Conservation (phyloP, 92 coral and sea anemone genomes). For the Zoanthus solanderi region DNA sequence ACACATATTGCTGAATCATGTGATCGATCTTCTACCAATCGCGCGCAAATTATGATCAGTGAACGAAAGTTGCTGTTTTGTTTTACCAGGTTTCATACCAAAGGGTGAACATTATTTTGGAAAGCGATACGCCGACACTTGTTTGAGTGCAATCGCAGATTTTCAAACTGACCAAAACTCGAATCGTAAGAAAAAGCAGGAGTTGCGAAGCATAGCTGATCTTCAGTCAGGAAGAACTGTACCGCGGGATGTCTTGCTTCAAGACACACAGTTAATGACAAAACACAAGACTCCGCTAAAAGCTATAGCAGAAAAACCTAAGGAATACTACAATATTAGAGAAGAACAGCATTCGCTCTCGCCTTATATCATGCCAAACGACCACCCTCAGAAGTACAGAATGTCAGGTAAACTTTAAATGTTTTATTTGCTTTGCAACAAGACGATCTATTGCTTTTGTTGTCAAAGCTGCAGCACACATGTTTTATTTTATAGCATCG, state of each 20-base stretch:
- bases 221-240: constrained; percentile 84
- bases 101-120: constrained; percentile 96
- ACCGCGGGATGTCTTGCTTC: constrained; percentile 71
- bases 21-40: too few species aligned
- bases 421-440: too few species aligned
- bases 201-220: constrained; percentile 85
- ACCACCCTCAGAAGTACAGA: constrained; percentile 86
- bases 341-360: constrained; percentile 95
- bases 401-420: constrained; percentile 71
- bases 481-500: too few species aligned
- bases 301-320: constrained; percentile 71
- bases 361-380: constrained; percentile 83
- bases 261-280: constrained; percentile 69
- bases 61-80: background rate
- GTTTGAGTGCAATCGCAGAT: constrained; percentile 91
- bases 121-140: constrained; percentile 92
- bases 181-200: constrained; percentile 74
- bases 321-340: constrained; percentile 76
- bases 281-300: constrained; percentile 84
- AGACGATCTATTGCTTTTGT: too few species aligned
- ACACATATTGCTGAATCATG: too few species aligned
- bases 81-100: constrained; percentile 85
- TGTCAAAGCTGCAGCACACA: too few species aligned
- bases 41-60: too few species aligned
- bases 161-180: constrained; percentile 83